Evolutionary conservation across 2,113 vertebrate genomes (phyloP).

Genomic region (Neolamprologus sp.): DNA sequence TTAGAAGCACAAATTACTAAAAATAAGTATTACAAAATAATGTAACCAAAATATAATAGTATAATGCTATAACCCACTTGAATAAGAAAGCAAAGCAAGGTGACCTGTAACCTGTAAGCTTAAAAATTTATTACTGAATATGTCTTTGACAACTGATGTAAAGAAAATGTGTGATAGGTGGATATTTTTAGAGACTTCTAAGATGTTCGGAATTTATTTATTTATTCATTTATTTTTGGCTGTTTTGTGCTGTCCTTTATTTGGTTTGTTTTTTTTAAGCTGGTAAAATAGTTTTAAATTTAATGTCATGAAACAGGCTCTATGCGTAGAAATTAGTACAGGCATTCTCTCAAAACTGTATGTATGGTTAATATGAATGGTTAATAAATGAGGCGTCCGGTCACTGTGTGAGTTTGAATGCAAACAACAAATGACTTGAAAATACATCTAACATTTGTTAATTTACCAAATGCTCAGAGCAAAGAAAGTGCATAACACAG

Average conservation of each 20-base stretch:
- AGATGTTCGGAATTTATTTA: background rate
- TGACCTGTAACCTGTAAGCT: background rate
- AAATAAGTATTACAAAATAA: background rate
- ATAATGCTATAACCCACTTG: background rate
- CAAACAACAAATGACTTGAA: background rate
- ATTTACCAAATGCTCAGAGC: background rate
- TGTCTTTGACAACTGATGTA: background rate
- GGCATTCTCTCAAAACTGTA: background rate
- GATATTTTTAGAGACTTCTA: background rate
- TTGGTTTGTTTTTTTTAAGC: background rate
- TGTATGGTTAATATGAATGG: background rate
- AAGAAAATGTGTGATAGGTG: background rate
- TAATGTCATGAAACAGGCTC: background rate
- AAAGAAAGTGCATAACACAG: constrained; percentile 20
- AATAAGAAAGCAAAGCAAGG: background rate
- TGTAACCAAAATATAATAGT: background rate
- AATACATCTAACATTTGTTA: background rate
- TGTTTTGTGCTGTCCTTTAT: background rate
- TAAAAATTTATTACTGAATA: background rate
- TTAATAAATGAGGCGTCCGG: background rate
- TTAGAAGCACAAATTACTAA: background rate
- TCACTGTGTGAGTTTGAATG: background rate
- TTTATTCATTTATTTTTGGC: background rate
- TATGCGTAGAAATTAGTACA: background rate
- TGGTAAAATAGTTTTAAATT: background rate